These are phyloP conservation scores for Dendrolimus punctatus DNA, from an alignment of 1,140 invertebrate species.

Conservation along the genomic window DNA sequence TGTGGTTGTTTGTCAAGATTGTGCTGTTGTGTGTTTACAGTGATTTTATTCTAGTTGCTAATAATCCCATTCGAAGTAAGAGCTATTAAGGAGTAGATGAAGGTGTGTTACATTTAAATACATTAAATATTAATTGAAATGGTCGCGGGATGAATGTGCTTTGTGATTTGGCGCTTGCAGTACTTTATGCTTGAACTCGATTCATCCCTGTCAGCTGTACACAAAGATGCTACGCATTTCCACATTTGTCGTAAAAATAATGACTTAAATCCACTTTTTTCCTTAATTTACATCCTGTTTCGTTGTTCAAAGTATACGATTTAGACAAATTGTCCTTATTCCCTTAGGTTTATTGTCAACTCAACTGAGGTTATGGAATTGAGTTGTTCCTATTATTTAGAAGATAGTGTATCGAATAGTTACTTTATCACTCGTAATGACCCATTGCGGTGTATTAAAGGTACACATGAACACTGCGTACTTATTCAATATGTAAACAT, in stretches of 20 bases:
- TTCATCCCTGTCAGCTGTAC: slow-evolving; percentile 68
- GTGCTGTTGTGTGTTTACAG: slow-evolving; percentile 72
- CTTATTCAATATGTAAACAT: slow-evolving; percentile 8
- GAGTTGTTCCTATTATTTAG: slow-evolving; percentile 55
- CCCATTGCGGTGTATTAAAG: slow-evolving; percentile 47
- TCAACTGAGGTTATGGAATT: slow-evolving; percentile 66
- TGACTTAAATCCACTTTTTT: slow-evolving; percentile 62
- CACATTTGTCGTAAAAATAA: slow-evolving; percentile 42
- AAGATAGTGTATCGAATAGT: slow-evolving; percentile 55
- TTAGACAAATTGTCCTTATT: slow-evolving; percentile 38
- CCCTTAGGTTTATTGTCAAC: slow-evolving; percentile 53
- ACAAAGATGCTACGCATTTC: slow-evolving; percentile 68
- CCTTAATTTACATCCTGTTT: slow-evolving; percentile 26
- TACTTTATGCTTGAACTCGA: slow-evolving; percentile 49
- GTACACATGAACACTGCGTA: slow-evolving; percentile 35
- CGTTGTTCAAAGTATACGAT: slow-evolving; percentile 23
- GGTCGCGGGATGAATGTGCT: slow-evolving; percentile 14
- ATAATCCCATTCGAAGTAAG: slow-evolving; percentile 66
- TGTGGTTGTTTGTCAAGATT: slow-evolving; percentile 72
- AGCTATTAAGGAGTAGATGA: slow-evolving; percentile 71
- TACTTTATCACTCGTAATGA: slow-evolving; percentile 60
- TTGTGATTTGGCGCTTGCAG: slow-evolving; percentile 55
- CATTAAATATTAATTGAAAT: slow-evolving; percentile 20
- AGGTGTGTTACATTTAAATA: slow-evolving; percentile 44
- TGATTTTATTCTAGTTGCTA: slow-evolving; percentile 61